Evolutionary conservation across 2,888 invertebrate genomes (phyloP).

Genomic region (Lasioglossum vierecki): DNA sequence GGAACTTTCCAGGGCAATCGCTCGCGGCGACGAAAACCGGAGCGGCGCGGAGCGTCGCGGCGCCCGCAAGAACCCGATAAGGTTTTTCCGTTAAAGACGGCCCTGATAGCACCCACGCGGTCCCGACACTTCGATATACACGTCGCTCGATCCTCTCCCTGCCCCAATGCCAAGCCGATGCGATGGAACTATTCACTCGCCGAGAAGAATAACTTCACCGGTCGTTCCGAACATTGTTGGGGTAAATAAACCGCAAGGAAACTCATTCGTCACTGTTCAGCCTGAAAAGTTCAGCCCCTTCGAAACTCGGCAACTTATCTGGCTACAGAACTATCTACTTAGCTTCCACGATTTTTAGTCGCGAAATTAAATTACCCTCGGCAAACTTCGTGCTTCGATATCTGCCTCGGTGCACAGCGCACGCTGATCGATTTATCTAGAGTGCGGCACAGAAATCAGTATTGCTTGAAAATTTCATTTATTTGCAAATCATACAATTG

Average conservation of each 20-base stretch:
- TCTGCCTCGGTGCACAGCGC: neutral
- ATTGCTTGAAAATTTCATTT: neutral
- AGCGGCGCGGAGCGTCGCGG: slow-evolving; percentile 5
- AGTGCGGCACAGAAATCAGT: neutral
- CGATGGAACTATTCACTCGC: neutral
- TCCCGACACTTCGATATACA: slow-evolving; percentile 14
- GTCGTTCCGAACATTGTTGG: neutral
- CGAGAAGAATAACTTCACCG: slow-evolving; percentile 11
- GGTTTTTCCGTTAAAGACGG: slow-evolving; percentile 47
- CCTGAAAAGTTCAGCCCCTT: neutral
- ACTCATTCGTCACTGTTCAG: slow-evolving; percentile 11
- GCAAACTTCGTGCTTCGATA: neutral
- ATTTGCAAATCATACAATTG: neutral
- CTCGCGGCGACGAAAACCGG: slow-evolving; percentile 40
- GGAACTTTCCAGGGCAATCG: slow-evolving; percentile 51
- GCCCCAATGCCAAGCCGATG: neutral
- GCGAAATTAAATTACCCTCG: neutral
- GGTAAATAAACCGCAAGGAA: slow-evolving; percentile 10
- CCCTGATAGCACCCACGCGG: slow-evolving; percentile 35
- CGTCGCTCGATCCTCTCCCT: neutral
- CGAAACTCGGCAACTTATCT: neutral
- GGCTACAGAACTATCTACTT: slow-evolving; percentile 3
- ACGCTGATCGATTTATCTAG: neutral
- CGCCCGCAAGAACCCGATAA: slow-evolving; percentile 45
- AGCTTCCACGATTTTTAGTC: neutral